Conservation (phyloP, 2,797 vertebrate species). For the Peromyscus nudipes region DNA sequence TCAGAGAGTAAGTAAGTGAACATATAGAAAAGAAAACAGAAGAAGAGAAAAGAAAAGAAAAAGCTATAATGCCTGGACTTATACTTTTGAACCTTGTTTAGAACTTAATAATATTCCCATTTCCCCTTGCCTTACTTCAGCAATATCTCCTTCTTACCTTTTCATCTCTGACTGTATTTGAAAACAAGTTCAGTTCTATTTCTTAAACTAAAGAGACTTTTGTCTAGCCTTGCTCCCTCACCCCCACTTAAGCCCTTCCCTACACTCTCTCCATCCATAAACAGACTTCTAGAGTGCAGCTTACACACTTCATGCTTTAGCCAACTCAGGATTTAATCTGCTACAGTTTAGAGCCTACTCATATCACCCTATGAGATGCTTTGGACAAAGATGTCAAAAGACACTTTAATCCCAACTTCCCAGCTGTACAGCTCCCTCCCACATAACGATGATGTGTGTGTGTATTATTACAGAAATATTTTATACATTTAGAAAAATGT, state of each 20-base stretch:
- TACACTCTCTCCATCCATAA: not conserved
- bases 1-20: not conserved
- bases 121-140: not conserved
- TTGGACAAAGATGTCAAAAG: not conserved
- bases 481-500: not conserved
- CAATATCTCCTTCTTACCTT: not conserved
- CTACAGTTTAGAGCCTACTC: not conserved
- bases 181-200: conserved; percentile 4
- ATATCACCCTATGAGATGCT: not conserved
- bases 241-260: no score
- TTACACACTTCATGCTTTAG: not conserved
- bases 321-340: not conserved
- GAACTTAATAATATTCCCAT: not conserved
- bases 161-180: not conserved
- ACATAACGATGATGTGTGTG: not conserved
- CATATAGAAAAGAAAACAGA: not conserved
- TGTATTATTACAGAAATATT: conserved; percentile 6
- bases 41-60: not conserved
- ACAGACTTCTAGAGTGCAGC: not conserved
- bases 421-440: not conserved
- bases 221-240: not conserved
- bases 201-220: not conserved
- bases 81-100: not conserved
- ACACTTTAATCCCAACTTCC: not conserved
- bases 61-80: not conserved